A percentile compares a stretch with the other conserved stretches of the same genome.
phyloP scores from a whole-genome alignment of 2,888 invertebrate genomes.

The Dryococelus australis region DNA sequence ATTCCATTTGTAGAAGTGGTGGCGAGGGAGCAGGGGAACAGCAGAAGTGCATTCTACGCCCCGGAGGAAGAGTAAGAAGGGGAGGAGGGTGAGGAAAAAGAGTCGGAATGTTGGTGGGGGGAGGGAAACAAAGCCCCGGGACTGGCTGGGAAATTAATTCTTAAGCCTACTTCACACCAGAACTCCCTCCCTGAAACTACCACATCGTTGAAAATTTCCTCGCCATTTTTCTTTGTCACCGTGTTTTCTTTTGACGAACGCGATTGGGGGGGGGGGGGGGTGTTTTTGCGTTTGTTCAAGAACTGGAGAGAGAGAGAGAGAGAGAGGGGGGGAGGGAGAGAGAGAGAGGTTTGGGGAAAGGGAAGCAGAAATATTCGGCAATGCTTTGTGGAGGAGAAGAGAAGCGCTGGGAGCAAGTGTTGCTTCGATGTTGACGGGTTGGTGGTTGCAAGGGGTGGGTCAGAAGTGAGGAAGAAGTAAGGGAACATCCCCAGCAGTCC shows the following conservation, averaged over 20 bases:
- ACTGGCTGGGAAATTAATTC: constrained; percentile 2
- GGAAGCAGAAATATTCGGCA: background rate
- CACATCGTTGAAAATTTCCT: background rate
- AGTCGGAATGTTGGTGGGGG: background rate
- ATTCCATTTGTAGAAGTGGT: background rate
- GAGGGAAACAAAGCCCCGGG: background rate
- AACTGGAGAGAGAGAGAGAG: background rate
- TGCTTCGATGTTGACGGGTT: background rate
- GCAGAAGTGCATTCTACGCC: background rate
- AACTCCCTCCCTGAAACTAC: background rate
- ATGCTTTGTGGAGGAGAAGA: background rate
- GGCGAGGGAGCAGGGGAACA: background rate
- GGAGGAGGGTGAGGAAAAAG: background rate
- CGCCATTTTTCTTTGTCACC: constrained; percentile 10
- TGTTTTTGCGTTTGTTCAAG: background rate
- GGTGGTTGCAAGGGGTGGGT: background rate
- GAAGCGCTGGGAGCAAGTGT: background rate
- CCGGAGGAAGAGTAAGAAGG: background rate
- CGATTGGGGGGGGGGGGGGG: background rate
- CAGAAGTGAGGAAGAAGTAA: background rate
- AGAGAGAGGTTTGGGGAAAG: background rate
- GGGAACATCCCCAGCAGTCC: background rate
- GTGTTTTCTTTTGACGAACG: background rate
- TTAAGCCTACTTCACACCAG: background rate
- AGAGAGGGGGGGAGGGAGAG: background rate